Evolutionary conservation across 2,797 vertebrate species (phyloP), one percentile per base, ranked within the genome.

Genomic region (Cyprinodon diabolis): DNA sequence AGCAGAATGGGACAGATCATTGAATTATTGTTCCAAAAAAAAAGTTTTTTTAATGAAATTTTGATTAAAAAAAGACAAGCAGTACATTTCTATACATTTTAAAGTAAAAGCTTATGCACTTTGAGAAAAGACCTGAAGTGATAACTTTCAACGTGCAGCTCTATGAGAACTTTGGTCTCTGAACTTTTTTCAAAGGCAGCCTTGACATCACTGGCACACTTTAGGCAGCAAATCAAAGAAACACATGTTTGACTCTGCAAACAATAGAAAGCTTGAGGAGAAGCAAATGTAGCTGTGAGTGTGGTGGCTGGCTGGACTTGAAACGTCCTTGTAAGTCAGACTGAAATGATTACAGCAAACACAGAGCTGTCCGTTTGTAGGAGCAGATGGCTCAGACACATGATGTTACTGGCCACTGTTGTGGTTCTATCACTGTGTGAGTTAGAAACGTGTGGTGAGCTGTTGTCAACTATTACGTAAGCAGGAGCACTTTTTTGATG

Each of bases 381-480:
- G 30, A 62, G 30, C 57, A 71, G 45, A 62, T 35, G 69, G 37
- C n/a, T 6, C 12, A 35, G 12, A 62, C 47, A 37, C 69, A 63
- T 43, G 47, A 63, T 63, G 47, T n/a, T 23, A 2, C 23, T 23
- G 54, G 43, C 14, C 10, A 15, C 25, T 25, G 19, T 57, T 48
- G 52, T 47, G 30, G 6, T 56, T 66, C 55, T 10, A 35, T 37
- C 54, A 67, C 43, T 1, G 21, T 15, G 19, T 54, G 60, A 73
- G 63, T 30, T 9, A 25, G 40, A 56, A 15, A 12, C 8, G 1
- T 58, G 65, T 30, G 45, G 21, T 30, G 30, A 65, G 48, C 48
- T 54, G 37, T 72, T 65, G 71, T 65, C 48, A 57, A 57, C 54
- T 23, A 30, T 47, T 48, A 57, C 19, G n/a, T 57, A 47, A 67